Conservation (phyloP, 2,888 invertebrate genomes). For the Ecdyonurus torrentis region DNA sequence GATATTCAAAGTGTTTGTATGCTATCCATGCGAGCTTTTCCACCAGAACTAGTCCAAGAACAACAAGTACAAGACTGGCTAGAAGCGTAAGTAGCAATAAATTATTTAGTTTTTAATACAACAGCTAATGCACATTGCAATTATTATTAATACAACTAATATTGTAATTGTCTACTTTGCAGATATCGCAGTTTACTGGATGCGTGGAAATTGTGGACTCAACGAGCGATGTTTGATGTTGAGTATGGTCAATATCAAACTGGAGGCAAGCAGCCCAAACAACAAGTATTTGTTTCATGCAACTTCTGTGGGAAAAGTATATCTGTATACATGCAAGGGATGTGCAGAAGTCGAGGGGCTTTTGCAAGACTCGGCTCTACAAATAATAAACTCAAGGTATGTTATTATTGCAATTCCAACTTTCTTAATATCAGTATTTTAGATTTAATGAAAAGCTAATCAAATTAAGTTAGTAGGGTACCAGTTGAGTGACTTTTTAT, state of each 20-base stretch:
- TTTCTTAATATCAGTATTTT: no score
- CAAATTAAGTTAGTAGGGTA: no score
- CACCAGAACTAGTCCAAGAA: conserved; percentile 45
- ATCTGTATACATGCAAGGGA: conserved; percentile 56
- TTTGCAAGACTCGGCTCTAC: conserved; percentile 40
- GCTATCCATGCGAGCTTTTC: conserved; percentile 59
- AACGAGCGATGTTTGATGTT: conserved; percentile 78
- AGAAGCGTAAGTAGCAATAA: conserved; percentile 23
- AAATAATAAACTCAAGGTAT: conserved; percentile 49
- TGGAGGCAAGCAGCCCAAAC: conserved; percentile 25
- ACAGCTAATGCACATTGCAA: no score
- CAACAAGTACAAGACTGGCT: conserved; percentile 29
- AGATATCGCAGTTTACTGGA: conserved; percentile 75
- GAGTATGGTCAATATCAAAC: conserved; percentile 42
- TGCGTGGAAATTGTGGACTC: conserved; percentile 80
- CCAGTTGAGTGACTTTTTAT: no score
- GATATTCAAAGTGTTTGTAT: conserved; percentile 86
- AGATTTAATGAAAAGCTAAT: no score
- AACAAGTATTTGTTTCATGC: conserved; percentile 65
- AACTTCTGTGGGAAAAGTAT: conserved; percentile 92
- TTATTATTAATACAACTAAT: background rate
- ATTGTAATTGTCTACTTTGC: conserved; percentile 15
- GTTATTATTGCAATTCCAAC: no score
- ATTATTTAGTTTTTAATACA: no score
- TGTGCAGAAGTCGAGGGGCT: conserved; percentile 37